Percentiles rank a stretch among this genome's conserved stretches.
Conservation (phyloP, 2,888 invertebrate species). For the Nymphalis polychloros region DNA sequence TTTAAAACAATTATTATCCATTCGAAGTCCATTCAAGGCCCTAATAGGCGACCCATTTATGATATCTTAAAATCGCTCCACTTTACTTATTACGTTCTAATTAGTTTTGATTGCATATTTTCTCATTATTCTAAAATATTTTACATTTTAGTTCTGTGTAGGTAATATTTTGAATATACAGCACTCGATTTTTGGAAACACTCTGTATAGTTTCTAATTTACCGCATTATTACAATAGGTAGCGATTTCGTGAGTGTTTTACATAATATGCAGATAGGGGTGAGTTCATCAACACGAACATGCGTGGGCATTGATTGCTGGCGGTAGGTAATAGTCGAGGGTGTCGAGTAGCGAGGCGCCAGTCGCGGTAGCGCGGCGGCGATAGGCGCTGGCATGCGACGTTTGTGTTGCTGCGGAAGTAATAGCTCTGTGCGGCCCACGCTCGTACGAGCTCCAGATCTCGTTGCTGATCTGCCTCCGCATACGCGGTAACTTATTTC, state of each 20-base stretch:
- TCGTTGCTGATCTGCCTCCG: conserved; percentile 70
- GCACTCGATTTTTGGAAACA: neutral
- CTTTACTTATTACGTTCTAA: conserved; percentile 53
- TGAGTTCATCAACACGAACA: conserved; percentile 64
- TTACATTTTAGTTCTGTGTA: neutral
- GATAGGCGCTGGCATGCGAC: conserved; percentile 52
- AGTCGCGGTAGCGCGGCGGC: conserved; percentile 67
- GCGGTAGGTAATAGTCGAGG: conserved; percentile 40
- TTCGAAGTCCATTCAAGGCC: conserved; percentile 64
- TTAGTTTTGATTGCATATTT: conserved; percentile 21
- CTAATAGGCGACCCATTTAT: conserved; percentile 72
- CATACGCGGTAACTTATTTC: conserved; percentile 65
- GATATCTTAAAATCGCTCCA: conserved; percentile 73
- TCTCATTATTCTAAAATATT: neutral
- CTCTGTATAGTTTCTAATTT: neutral
- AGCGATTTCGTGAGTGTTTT: conserved; percentile 50
- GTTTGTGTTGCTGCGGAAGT: conserved; percentile 69
- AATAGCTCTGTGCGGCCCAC: conserved; percentile 51
- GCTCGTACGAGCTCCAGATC: conserved; percentile 59
- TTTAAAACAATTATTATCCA: conserved; percentile 64
- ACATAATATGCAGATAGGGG: conserved; percentile 66
- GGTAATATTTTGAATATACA: neutral
- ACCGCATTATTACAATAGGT: neutral
- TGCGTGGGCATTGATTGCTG: conserved; percentile 51
- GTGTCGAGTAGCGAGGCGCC: conserved; percentile 41